Evolutionary conservation across 1,140 invertebrate genomes (phyloP).

Genomic region (Pseudomyrmex gracilis): DNA sequence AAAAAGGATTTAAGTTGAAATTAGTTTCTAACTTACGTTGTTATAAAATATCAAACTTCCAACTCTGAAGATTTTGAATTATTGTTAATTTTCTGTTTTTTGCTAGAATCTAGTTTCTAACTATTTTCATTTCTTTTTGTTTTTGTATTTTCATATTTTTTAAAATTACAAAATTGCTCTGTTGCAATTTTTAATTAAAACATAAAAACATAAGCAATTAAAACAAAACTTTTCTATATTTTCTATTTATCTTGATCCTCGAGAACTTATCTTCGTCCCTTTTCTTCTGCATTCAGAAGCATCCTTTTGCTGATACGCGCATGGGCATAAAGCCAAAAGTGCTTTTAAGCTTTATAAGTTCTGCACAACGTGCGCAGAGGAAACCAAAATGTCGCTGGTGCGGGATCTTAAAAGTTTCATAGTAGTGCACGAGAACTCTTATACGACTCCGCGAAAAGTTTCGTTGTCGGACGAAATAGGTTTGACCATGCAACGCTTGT

Average conservation of each 20-base stretch:
- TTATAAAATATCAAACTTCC: neutral
- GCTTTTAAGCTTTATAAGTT: conserved; percentile 72
- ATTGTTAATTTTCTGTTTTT: conserved; percentile 7
- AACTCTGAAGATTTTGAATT: conserved; percentile 1
- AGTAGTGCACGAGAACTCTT: conserved; percentile 47
- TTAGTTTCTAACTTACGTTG: conserved; percentile 57
- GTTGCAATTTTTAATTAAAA: no score
- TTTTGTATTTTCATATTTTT: neutral
- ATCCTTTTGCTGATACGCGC: conserved; percentile 54
- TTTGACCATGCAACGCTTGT: conserved; percentile 54
- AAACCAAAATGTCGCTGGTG: conserved; percentile 64
- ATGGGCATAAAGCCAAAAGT: conserved; percentile 56
- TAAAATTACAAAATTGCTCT: neutral
- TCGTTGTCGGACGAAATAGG: conserved; percentile 59
- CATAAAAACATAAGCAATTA: neutral
- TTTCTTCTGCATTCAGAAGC: neutral
- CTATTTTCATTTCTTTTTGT: neutral
- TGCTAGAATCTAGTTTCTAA: neutral
- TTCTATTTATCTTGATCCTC: neutral
- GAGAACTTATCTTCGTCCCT: neutral
- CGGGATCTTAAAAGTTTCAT: conserved; percentile 70
- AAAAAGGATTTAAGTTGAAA: conserved; percentile 62
- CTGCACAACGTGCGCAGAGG: conserved; percentile 49
- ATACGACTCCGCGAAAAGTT: conserved; percentile 65
- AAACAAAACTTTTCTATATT: neutral